phyloP scores from a whole-genome alignment of 2,888 invertebrate species.

The Alcis repandata region DNA sequence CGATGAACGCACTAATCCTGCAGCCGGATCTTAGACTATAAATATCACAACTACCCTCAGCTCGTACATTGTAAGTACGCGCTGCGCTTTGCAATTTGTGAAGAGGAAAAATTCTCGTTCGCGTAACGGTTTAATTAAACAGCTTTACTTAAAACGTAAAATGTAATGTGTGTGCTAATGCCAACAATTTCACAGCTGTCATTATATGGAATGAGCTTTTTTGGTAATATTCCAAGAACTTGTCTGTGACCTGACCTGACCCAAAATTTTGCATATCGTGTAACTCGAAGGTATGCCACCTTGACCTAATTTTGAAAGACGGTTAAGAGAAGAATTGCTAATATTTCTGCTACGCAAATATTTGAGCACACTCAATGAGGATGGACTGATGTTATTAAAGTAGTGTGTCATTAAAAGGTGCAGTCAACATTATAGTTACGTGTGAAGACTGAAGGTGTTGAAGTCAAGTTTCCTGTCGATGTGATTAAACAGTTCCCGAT shows the following conservation, averaged over 20 bases:
- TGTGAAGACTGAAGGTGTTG: not conserved
- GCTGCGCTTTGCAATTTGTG: slow-evolving; percentile 6
- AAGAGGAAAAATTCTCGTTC: slow-evolving; percentile 4
- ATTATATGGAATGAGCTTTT: slow-evolving; percentile 15
- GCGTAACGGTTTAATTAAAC: slow-evolving; percentile 12
- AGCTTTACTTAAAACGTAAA: slow-evolving; percentile 1
- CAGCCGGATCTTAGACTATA: no score
- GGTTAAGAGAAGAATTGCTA: slow-evolving; percentile 41
- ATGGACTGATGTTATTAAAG: slow-evolving; percentile 20
- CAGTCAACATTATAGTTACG: slow-evolving; percentile 30
- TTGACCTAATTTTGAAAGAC: slow-evolving; percentile 49
- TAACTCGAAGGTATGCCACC: slow-evolving; percentile 40
- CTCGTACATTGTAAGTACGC: slow-evolving; percentile 14
- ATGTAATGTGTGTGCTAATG: slow-evolving; percentile 11
- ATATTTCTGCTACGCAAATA: slow-evolving; percentile 32
- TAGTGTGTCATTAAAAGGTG: slow-evolving; percentile 23
- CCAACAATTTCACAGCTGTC: slow-evolving; percentile 15
- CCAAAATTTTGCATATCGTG: slow-evolving; percentile 39
- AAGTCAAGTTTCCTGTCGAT: slow-evolving; percentile 44
- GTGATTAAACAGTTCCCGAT: slow-evolving; percentile 49
- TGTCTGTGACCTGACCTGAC: slow-evolving; percentile 37
- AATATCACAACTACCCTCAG: slow-evolving; percentile 35
- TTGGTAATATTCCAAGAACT: slow-evolving; percentile 24
- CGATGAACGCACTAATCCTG: no score
- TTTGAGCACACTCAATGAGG: slow-evolving; percentile 20